Evolutionary conservation across 2,113 vertebrate species (phyloP), one percentile per base, ranked within the genome.

Genomic region (Struthio camelus): DNA sequence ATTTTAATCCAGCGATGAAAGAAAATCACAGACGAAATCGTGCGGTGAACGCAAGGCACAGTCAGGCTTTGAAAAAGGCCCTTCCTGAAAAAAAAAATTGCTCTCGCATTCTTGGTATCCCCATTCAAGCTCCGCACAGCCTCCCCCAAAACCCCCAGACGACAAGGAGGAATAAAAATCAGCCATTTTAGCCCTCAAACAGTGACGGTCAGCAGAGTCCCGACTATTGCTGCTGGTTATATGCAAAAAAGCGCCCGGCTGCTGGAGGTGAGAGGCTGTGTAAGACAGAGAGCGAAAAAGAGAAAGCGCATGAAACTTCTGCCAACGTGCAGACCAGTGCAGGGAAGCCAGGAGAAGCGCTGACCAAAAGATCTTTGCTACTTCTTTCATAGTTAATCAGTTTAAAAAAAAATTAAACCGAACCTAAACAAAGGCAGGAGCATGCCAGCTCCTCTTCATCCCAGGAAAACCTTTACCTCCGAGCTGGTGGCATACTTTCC

Each of bases 21-120:
- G 50, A 72, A 90, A 73, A 62, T 11, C 4, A 1, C 1, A 5
- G 36, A n/a, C 87, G 61, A 36, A 53, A 23, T 1, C 11, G 69
- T 4, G 5, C 2, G 9, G 27, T 46, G 64, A 80, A 16, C 10
- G 2, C 0, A 3, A 46, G 53, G 34, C 79, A 81, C 38, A 22
- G 40, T 25, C 32, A 2, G 0, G 65, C 1, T 0, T 50, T 2
- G 2, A 10, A 13, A 76, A 32, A 0, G 1, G 53, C 18, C 38
- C 46, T 50, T 76, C 76, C 75, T 9, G 4, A 40, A 0, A 5
- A 77, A 56, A 59, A 69, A 79, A 65, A 53, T 13, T 3, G 66
- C 6, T 22, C 82, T 7, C 14, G 22, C 3, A 1, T 23, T 23
- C 50, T 15, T 0, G 0, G 34, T 4, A 73, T 50, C 71, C 72